These are phyloP conservation scores for Magallana gigas DNA, from an alignment of 1,140 invertebrate species.

Conservation along the genomic window DNA sequence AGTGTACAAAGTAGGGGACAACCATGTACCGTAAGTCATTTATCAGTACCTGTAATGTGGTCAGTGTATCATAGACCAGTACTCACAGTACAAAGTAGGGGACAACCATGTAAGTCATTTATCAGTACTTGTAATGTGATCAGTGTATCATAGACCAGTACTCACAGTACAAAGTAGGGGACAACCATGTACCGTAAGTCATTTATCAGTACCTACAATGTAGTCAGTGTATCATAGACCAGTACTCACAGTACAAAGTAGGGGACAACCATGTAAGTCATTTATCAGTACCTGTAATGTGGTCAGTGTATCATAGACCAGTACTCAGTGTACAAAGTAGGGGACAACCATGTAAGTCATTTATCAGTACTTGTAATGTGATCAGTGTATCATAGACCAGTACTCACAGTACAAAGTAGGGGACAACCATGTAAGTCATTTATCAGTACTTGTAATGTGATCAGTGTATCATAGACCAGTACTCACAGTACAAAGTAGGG, in stretches of 20 bases:
- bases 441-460: no score
- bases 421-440: background rate
- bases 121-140: background rate
- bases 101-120: no score
- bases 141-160: constrained; percentile 24
- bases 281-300: no score
- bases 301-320: no score
- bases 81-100: no score
- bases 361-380: background rate
- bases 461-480: constrained; percentile 75
- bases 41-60: background rate
- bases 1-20: background rate
- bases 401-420: constrained; percentile 56
- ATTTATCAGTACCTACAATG: background rate
- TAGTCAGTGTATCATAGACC: background rate
- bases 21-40: background rate
- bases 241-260: background rate
- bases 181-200: constrained; percentile 6
- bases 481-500: constrained; percentile 48
- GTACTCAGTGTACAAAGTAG: no score
- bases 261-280: background rate
- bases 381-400: constrained; percentile 74
- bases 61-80: no score
- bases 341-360: no score
- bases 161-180: background rate